Base-by-base conservation (phyloP, 2,888 invertebrate species). In the Tryphoninae sp. region DNA sequence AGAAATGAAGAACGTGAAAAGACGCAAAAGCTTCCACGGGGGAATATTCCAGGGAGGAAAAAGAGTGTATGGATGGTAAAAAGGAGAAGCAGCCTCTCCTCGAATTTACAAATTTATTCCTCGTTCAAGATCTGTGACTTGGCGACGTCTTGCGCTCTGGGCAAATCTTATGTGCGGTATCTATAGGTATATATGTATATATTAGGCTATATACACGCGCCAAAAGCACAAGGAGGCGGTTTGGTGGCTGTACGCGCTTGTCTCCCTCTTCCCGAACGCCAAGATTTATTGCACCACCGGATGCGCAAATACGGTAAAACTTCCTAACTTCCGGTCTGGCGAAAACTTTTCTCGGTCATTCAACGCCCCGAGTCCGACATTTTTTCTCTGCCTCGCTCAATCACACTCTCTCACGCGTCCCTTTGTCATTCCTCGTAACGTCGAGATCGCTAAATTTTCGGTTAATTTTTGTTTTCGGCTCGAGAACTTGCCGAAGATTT, bases 261-360 rank as follows among this genome's bases (percentile, higher is more conserved):
- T 74, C 71, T 61, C 61, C 6, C 51, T 16, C 51, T n/a, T n/a
- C n/a, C 33, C 33, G 61, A 49, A 58, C 75, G 68, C 64, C 80
- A 76, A 89, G 90, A 92, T 91, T 92, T 92, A 92, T 91, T 81
- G 86, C 80, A 61, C 71, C 83, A 81, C 90, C 91, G 91, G 91
- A 92, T 90, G 90, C 89, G 91, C 90, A 90, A 92, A 92, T 91
- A 92, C 91, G 91, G 90, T 91, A 89, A 90, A 90, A 90, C 91
- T 92, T 91, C 87, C 87, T 87, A 84, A 89, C 88, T 90, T 92
- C 91, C 91, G 90, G 87, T 87, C 87, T 89, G 88, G 87, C 88
- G 89, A 87, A 89, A 91, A 91, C 88, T 90, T 91, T 90, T 88
- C 89, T 89, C 86, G 79, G 83, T 72, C 84, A 78, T 82, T 77